Evolutionary conservation across 2,113 vertebrate species (phyloP).

Genomic region (Daboia siamensis): DNA sequence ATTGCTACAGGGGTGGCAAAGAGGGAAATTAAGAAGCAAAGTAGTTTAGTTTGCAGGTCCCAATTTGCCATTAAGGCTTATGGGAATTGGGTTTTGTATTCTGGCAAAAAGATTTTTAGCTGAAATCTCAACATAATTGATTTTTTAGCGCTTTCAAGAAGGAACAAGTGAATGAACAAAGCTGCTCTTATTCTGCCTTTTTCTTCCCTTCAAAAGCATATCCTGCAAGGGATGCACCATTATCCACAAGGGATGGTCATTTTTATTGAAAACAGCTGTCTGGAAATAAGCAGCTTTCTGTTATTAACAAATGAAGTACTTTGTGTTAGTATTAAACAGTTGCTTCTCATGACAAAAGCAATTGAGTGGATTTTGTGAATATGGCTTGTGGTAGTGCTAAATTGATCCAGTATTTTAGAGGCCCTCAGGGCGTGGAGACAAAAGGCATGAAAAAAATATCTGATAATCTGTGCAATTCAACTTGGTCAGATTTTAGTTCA

Average conservation of each 20-base stretch:
- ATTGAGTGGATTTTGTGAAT: not conserved
- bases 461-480: not conserved
- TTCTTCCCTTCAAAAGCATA: not conserved
- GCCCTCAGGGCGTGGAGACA: not conserved
- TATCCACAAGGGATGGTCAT: not conserved
- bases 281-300: not conserved
- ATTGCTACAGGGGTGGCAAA: slow-evolving; percentile 44
- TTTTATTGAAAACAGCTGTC: not conserved
- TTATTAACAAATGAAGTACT: not conserved
- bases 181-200: not conserved
- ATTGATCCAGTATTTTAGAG: not conserved
- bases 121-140: slow-evolving; percentile 36
- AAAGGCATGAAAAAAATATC: not conserved
- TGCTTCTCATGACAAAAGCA: not conserved
- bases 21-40: slow-evolving; percentile 52
- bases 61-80: slow-evolving; percentile 46
- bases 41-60: slow-evolving; percentile 47
- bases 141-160: slow-evolving; percentile 49
- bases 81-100: rapidly evolving
- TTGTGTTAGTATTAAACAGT: not conserved
- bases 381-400: not conserved
- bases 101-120: slow-evolving; percentile 42
- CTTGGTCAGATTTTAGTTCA: not conserved
- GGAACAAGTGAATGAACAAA: slow-evolving; percentile 22
- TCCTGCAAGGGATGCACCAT: not conserved